Evolutionary conservation across 2,888 invertebrate species (phyloP), one percentile per base, ranked within the genome.

Genomic region (Pyrrhopygopsis socrates): DNA sequence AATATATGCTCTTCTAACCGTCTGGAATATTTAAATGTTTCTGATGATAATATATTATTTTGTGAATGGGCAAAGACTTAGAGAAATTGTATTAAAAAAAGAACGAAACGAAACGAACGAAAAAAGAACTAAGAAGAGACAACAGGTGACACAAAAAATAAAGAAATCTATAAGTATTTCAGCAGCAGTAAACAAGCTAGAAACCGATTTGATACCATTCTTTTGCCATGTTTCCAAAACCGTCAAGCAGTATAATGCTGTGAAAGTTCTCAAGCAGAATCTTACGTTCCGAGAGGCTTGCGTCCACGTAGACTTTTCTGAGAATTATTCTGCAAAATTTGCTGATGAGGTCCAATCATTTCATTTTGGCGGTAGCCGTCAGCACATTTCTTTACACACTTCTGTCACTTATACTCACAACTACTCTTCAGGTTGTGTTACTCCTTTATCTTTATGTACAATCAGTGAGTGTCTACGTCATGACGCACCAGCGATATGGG

Each of bases 291-390:
- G 70, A 20, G 91, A 91, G 81, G 88, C 84, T 41, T 20, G 82
- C 18, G 30, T 88, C 9, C 89, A 92, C 50, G 77, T 93, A 15
- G 93, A 94, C 58, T 94, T 92, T 70, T 91, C 89, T 0, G 91
- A 93, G 87, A 92, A 93, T 88, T 91, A 93, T 60, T 24, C 79
- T 5, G 11, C 88, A 30, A 92, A 91, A 83, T 92, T 81, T 87
- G 82, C 85, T 20, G 79, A 81, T 70, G 91, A 93, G 83, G 84
- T 93, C 11, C 92, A 93, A 60, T 29, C 87, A 5, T 89, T 89
- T 20, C 92, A 93, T 83, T 93, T 93, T 54, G 91, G 89, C 13
- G 89, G 90, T 11, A 91, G 88, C 29, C 74, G 91, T 9, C 84
- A 86, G 45, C 92, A 92, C 86, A 83, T 92, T 3, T 77, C 86